Evolutionary conservation across 2,888 invertebrate genomes (phyloP).

Genomic region (Hecatera dysodea): DNA sequence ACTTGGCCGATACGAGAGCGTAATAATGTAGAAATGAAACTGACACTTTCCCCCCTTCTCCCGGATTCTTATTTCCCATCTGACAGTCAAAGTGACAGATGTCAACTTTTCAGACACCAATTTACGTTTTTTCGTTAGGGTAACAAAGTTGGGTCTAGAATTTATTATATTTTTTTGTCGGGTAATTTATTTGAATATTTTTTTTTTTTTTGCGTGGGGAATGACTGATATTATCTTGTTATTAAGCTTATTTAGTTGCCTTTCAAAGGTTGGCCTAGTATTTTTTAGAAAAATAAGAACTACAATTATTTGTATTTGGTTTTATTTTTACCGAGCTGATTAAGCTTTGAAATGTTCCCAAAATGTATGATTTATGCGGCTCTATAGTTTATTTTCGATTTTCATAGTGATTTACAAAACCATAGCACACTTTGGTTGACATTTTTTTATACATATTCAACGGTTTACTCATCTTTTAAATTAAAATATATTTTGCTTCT

Average conservation of each 20-base stretch:
- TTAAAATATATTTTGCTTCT: constrained; percentile 19
- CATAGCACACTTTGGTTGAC: neutral
- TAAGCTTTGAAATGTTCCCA: neutral
- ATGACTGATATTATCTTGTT: neutral
- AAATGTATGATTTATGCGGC: neutral
- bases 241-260: constrained; percentile 4
- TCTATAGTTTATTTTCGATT: neutral
- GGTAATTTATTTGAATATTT: constrained; percentile 14
- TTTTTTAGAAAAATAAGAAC: neutral
- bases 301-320: neutral
- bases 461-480: constrained; percentile 24
- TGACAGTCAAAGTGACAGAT: constrained; percentile 72
- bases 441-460: neutral
- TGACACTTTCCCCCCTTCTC: constrained; percentile 56
- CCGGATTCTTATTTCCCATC: constrained; percentile 69
- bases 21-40: constrained; percentile 60
- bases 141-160: constrained; percentile 7
- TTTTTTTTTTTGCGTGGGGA: too few relatives aligned
- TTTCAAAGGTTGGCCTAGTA: neutral
- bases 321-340: neutral
- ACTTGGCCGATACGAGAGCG: constrained; percentile 48
- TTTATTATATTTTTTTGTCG: constrained; percentile 17
- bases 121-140: constrained; percentile 54
- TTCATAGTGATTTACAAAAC: neutral
- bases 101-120: constrained; percentile 63